Percentiles rank a stretch among this genome's conserved stretches.
phyloP scores from a whole-genome alignment of 2,888 invertebrate species.

The Eledone cirrhosa region DNA sequence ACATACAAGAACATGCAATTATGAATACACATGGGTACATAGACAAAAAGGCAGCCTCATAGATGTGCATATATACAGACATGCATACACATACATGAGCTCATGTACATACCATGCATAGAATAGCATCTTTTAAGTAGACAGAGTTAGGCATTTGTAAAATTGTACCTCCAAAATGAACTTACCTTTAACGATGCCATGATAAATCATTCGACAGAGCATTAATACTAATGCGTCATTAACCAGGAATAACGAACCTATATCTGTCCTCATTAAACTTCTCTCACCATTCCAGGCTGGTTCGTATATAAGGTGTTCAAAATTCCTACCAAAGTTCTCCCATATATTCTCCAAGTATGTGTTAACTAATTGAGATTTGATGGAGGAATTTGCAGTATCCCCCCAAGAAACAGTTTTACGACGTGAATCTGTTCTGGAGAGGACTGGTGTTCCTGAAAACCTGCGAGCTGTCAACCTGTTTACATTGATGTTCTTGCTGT shows the following conservation, averaged over 20 bases:
- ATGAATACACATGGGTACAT: too few relatives aligned
- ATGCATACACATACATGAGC: too few relatives aligned
- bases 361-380: slow-evolving; percentile 53
- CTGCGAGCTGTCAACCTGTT: slow-evolving; percentile 25
- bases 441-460: slow-evolving; percentile 50
- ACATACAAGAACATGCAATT: too few relatives aligned
- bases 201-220: slow-evolving; percentile 61
- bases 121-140: too few relatives aligned
- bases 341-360: slow-evolving; percentile 62
- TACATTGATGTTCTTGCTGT: slow-evolving; percentile 32
- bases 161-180: background rate
- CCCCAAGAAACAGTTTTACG: slow-evolving; percentile 65
- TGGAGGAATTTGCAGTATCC: slow-evolving; percentile 59
- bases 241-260: slow-evolving; percentile 56
- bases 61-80: too few relatives aligned
- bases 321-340: slow-evolving; percentile 57
- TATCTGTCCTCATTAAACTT: slow-evolving; percentile 46
- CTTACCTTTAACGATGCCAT: slow-evolving; percentile 62
- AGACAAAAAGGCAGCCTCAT: too few relatives aligned
- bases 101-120: too few relatives aligned
- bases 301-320: slow-evolving; percentile 56
- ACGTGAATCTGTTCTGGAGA: slow-evolving; percentile 55
- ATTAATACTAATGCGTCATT: slow-evolving; percentile 54
- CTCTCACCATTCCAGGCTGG: slow-evolving; percentile 54
- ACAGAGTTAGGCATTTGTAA: too few relatives aligned